Evolutionary conservation across 1,140 invertebrate species (phyloP), one percentile per base, ranked within the genome.

Genomic region (Drosophila santomea): DNA sequence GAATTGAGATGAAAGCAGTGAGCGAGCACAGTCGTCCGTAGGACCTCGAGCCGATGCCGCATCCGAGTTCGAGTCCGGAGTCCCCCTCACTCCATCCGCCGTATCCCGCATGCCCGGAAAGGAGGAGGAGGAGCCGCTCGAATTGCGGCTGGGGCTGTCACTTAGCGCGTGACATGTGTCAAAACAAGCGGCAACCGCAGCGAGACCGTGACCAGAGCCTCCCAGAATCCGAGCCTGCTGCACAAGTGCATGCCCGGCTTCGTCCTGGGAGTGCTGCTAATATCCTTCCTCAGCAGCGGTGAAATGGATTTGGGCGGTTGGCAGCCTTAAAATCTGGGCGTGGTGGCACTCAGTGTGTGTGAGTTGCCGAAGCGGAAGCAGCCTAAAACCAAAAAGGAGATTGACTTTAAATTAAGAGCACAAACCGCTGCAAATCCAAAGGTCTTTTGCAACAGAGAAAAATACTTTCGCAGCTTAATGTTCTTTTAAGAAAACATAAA

Each of bases 141-240:
- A 66, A 68, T 55, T 76, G 61, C 62, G 64, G 74, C 66, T 78
- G 74, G 66, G 41, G 45, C 75, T 78, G 75, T 78, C 75, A 78
- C 76, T 78, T 78, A 78, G 67, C 76, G 74, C 57, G 74, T 78
- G 76, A 78, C 76, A 78, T 78, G 76, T 78, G 74, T 78, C 76
- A 78, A 78, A 78, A 78, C 76, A 78, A 77, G 74, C 55, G 60
- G 57, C 48, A 71, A 69, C 58, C 59, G 58, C 74, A 77, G 62
- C 64, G 52, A 48, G 68, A 50, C 68, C 68, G 67, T 72, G 68
- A 72, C 67, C 67, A 71, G 38, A 54, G 52, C 20, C 35, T 25
- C 44, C 17, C 17, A 17, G 17, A 17, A 17, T 17, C 17, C 28
- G 41, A 38, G 50, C 50, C 62, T n/a, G 43, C 32, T 56, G 52